A percentile compares a stretch with the other conserved stretches of the same genome.
These are phyloP conservation scores for Agonopterix subpropinquella DNA, from an alignment of 2,888 invertebrate genomes.

Conservation along the genomic window DNA sequence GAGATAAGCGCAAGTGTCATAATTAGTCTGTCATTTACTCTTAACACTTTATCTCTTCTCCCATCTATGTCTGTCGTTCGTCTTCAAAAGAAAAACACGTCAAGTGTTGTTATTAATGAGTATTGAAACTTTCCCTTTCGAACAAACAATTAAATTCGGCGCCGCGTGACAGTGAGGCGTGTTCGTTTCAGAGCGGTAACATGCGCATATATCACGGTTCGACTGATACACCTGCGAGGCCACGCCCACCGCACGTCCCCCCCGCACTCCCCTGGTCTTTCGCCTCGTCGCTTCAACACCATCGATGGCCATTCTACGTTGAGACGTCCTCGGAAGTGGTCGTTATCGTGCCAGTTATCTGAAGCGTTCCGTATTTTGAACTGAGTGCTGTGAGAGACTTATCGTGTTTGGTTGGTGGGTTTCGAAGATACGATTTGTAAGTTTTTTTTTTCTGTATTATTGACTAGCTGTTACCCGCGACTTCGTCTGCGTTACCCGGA, in stretches of 20 bases:
- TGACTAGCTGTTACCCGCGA: too few relatives aligned
- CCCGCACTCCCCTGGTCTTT: constrained; percentile 40
- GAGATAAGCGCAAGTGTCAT: constrained; percentile 10
- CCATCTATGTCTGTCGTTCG: constrained; percentile 30
- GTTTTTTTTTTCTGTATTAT: constrained; percentile 9
- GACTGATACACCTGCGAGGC: constrained; percentile 63
- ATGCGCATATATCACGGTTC: constrained; percentile 68
- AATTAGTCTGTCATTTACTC: constrained; percentile 49
- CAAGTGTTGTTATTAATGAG: constrained; percentile 31
- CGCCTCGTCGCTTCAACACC: constrained; percentile 52
- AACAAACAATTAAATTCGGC: constrained; percentile 49
- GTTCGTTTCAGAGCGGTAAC: constrained; percentile 59
- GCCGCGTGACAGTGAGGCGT: constrained; percentile 67
- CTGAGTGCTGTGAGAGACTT: constrained; percentile 55
- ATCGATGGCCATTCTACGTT: constrained; percentile 49
- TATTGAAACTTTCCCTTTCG: constrained; percentile 43
- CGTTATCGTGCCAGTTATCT: constrained; percentile 30
- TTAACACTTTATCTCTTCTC: constrained; percentile 36
- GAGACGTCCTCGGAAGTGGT: constrained; percentile 44
- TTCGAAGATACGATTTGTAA: constrained; percentile 21
- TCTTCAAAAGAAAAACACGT: background rate
- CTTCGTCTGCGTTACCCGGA: too few relatives aligned
- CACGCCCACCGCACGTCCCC: constrained; percentile 38
- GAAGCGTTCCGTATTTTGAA: constrained; percentile 41
- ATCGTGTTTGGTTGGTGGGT: constrained; percentile 35